Conservation (phyloP, 2,797 vertebrate species). For the Macropus fuliginosus region DNA sequence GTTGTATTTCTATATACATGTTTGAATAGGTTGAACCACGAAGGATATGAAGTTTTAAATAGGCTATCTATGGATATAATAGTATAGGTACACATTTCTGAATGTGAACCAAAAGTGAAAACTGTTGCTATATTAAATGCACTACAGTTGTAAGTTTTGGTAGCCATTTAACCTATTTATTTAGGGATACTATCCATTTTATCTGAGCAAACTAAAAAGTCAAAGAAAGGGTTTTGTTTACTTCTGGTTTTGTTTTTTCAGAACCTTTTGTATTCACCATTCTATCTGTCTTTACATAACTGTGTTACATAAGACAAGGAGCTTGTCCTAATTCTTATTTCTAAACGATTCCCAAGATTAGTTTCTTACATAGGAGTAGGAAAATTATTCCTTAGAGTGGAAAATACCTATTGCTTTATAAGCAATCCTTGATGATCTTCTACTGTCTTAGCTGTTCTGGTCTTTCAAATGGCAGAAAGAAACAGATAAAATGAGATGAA, state of each 20-base stretch:
- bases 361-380: background rate
- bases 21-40: background rate
- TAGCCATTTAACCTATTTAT: background rate
- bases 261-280: background rate
- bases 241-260: background rate
- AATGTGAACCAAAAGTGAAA: background rate
- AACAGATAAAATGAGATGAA: background rate
- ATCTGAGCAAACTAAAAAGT: background rate
- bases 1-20: background rate
- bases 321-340: background rate
- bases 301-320: background rate
- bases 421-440: slow-evolving; percentile 11
- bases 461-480: background rate
- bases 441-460: background rate
- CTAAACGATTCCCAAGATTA: background rate
- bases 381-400: slow-evolving; percentile 42
- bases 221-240: background rate
- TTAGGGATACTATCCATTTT: background rate
- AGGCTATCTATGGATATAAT: background rate
- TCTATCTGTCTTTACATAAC: background rate
- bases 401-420: slow-evolving; percentile 28
- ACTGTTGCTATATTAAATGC: background rate
- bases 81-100: background rate
- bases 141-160: background rate
- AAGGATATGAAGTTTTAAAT: background rate